Evolutionary conservation across 2,797 vertebrate genomes (phyloP).

Genomic region (Eleutherodactylus coqui): DNA sequence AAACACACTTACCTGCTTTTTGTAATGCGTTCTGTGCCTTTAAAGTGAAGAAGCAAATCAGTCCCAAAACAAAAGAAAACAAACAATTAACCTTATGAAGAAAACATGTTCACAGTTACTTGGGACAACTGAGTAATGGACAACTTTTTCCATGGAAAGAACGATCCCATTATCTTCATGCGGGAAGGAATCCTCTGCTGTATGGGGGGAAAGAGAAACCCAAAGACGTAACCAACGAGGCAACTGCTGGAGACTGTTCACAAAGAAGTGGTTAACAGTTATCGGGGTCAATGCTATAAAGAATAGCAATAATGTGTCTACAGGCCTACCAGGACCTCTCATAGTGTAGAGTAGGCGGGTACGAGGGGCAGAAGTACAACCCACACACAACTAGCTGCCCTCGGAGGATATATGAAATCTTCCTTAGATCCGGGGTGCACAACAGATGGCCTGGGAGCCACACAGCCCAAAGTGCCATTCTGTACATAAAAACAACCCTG

Average conservation of each 20-base stretch:
- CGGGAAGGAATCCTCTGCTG: neutral
- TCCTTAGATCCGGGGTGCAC: too few species aligned
- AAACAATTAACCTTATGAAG: conserved; percentile 35
- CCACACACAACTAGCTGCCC: too few species aligned
- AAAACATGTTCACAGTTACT: neutral
- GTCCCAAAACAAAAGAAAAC: conserved; percentile 49
- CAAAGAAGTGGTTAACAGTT: neutral
- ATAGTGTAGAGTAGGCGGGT: too few species aligned
- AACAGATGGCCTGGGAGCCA: too few species aligned
- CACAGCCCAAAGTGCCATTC: too few species aligned
- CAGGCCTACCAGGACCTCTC: too few species aligned
- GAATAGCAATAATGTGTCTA: too few species aligned
- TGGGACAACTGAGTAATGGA: neutral
- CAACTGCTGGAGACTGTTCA: neutral
- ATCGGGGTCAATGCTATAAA: neutral
- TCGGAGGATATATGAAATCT: too few species aligned
- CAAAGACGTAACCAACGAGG: neutral
- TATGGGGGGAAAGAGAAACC: neutral
- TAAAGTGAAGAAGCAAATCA: conserved; percentile 49
- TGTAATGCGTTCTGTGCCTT: conserved; percentile 2
- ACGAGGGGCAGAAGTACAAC: too few species aligned
- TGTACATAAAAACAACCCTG: too few species aligned
- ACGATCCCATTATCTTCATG: neutral
- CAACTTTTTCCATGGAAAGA: conserved; percentile 14
- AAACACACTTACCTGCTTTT: conserved; percentile 43